Conservation (phyloP, 1,140 invertebrate species). For the Saccostrea cuccullata region DNA sequence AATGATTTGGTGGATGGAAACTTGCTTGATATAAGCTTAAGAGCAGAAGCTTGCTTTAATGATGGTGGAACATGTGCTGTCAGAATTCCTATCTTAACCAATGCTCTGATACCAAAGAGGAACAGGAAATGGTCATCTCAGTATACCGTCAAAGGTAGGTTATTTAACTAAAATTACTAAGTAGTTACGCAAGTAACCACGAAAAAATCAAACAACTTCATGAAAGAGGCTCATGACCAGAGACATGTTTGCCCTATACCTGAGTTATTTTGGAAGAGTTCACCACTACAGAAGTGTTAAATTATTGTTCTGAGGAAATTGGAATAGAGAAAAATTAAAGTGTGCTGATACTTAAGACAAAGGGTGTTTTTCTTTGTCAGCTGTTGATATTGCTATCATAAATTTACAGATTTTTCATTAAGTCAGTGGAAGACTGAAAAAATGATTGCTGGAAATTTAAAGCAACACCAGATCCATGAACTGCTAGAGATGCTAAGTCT, state of each 20-base stretch:
- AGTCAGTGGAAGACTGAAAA: slow-evolving; percentile 27
- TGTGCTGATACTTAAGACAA: too few species aligned
- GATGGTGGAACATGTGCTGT: background rate
- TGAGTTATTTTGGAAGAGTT: too few species aligned
- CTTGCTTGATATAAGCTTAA: background rate
- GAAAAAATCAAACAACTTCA: too few species aligned
- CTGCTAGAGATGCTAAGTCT: background rate
- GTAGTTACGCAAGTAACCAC: too few species aligned
- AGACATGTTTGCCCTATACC: too few species aligned
- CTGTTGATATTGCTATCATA: too few species aligned
- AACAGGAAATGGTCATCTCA: slow-evolving; percentile 20
- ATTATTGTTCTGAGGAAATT: too few species aligned
- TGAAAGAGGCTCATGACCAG: too few species aligned
- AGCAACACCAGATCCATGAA: slow-evolving; percentile 17
- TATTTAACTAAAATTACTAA: too few species aligned
- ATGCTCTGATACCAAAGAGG: slow-evolving; percentile 28
- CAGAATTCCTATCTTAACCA: background rate
- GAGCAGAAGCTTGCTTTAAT: slow-evolving; percentile 1
- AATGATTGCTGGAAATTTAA: background rate
- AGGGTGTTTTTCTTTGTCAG: too few species aligned
- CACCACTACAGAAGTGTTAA: too few species aligned
- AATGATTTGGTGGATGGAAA: background rate
- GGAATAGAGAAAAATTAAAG: too few species aligned
- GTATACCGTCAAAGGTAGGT: background rate
- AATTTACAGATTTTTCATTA: background rate